Percentiles rank a stretch among this genome's conserved stretches.
These are phyloP conservation scores for Empis stercorea DNA, from an alignment of 2,888 invertebrate species.

Conservation along the genomic window DNA sequence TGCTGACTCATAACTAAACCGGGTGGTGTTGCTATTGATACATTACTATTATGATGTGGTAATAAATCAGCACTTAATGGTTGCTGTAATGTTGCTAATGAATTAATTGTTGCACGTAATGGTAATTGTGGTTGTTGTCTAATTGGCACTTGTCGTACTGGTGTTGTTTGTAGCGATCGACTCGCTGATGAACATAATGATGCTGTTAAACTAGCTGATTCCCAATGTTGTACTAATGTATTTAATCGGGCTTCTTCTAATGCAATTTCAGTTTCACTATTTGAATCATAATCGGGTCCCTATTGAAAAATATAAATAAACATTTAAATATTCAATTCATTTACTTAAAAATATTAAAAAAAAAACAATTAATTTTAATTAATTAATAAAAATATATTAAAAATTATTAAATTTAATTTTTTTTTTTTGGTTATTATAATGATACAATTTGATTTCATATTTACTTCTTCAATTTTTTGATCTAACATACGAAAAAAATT, in stretches of 20 bases:
- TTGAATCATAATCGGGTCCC: conserved; percentile 73
- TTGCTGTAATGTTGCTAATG: conserved; percentile 15
- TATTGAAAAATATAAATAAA: too few species aligned
- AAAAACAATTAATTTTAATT: background rate
- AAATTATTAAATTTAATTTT: background rate
- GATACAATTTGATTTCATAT: too few species aligned
- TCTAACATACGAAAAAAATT: conserved; percentile 90
- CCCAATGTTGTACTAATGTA: conserved; percentile 61
- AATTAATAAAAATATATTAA: background rate
- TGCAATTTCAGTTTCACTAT: conserved; percentile 59
- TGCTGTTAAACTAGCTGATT: conserved; percentile 49
- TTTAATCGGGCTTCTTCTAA: conserved; percentile 54
- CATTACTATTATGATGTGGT: conserved; percentile 26
- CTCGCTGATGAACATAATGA: conserved; percentile 41
- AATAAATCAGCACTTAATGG: conserved; percentile 29
- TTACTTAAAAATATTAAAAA: too few species aligned
- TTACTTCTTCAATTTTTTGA: conserved; percentile 80
- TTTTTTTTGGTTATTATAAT: background rate
- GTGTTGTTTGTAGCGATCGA: conserved; percentile 41
- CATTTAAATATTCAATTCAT: too few species aligned
- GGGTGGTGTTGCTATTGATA: conserved; percentile 13
- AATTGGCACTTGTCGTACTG: conserved; percentile 35
- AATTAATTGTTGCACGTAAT: conserved; percentile 21
- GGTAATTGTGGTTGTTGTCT: conserved; percentile 21
- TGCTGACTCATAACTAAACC: conserved; percentile 9